Conservation (phyloP, 2,797 vertebrate genomes). For the Taenioides sp. region DNA sequence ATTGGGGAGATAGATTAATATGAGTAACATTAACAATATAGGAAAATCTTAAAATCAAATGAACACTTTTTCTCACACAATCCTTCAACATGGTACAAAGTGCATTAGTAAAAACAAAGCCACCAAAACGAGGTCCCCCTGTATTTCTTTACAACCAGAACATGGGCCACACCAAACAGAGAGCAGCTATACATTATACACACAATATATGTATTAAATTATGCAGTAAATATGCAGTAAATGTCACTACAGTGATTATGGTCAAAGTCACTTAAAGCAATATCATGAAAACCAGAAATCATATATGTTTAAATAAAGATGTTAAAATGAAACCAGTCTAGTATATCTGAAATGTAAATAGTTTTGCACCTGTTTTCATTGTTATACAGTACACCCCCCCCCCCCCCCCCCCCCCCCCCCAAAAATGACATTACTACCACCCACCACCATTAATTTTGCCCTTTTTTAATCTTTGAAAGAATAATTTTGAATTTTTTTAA, state of each 20-base stretch:
- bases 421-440: not conserved
- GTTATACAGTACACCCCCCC: not conserved
- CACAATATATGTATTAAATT: slow-evolving; percentile 19
- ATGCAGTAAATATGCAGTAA: slow-evolving; percentile 11
- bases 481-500: too few relatives aligned
- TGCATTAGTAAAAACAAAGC: slow-evolving; percentile 44
- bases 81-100: slow-evolving; percentile 49
- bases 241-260: slow-evolving; percentile 20
- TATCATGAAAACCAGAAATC: slow-evolving; percentile 6
- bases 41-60: slow-evolving; percentile 10
- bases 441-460: not conserved
- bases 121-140: slow-evolving; percentile 7
- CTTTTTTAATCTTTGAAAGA: not conserved
- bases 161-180: slow-evolving; percentile 23
- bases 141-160: slow-evolving; percentile 23
- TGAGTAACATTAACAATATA: not conserved
- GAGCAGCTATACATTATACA: slow-evolving; percentile 21
- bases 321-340: not conserved
- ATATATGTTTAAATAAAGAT: not conserved
- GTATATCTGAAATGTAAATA: slow-evolving; percentile 1
- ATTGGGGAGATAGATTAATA: not conserved
- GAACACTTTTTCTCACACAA: slow-evolving; percentile 7
- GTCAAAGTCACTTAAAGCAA: slow-evolving; percentile 18
- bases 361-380: not conserved
- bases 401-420: too few relatives aligned